Percentiles rank a stretch among this genome's conserved stretches.
Evolutionary conservation across 2,797 vertebrate species (phyloP).

Genomic region (Uromys caudimaculatus): DNA sequence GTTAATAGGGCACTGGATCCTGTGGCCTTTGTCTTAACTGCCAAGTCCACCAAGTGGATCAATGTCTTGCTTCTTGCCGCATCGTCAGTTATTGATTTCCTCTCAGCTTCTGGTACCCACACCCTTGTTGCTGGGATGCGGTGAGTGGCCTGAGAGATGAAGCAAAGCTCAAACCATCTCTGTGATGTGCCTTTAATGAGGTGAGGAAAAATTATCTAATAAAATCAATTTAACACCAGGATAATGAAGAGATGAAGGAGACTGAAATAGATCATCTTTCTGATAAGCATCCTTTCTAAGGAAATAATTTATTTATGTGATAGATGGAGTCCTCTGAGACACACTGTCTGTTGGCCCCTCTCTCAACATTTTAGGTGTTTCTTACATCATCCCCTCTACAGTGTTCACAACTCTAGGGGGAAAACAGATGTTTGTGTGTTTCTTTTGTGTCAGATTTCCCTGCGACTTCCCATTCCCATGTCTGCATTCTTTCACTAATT

Average conservation of each 20-base stretch:
- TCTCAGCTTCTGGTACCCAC: constrained; percentile 84
- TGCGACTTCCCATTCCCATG: background rate
- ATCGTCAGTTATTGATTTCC: constrained; percentile 91
- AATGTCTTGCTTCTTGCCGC: constrained; percentile 90
- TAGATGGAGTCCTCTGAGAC: background rate
- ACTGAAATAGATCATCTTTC: constrained; percentile 37
- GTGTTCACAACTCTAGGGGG: background rate
- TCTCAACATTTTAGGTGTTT: constrained; percentile 22
- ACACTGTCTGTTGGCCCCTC: background rate
- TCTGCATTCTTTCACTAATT: constrained; percentile 23
- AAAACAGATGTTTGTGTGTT: constrained; percentile 29
- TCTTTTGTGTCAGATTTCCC: constrained; percentile 13
- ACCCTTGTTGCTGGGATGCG: constrained; percentile 76
- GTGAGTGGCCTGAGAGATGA: constrained; percentile 26
- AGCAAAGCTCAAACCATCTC: constrained; percentile 51
- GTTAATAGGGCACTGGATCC: constrained; percentile 77
- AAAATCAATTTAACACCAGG: constrained; percentile 36
- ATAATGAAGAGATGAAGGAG: constrained; percentile 61
- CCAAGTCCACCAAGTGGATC: constrained; percentile 88
- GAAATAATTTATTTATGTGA: constrained; percentile 55
- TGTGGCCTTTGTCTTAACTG: constrained; percentile 85
- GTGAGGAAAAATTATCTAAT: constrained; percentile 62
- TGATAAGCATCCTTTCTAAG: constrained; percentile 22
- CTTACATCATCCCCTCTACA: background rate
- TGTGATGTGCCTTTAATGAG: constrained; percentile 70